Base-by-base conservation (phyloP, 1,140 invertebrate species). In the Teleogryllus occipitalis region DNA sequence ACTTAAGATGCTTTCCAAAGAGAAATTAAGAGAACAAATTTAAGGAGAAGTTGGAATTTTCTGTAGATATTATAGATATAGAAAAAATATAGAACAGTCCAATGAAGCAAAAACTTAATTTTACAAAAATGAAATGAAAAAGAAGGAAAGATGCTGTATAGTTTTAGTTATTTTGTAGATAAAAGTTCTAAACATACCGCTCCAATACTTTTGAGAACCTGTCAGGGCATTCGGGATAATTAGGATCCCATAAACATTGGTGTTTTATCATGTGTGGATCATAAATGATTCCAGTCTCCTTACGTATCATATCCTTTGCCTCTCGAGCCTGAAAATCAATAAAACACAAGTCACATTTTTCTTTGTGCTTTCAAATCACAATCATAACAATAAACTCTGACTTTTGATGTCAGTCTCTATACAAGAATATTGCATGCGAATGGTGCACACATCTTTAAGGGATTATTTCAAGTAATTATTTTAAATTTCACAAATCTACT, bases 191-290 rank as follows among this genome's bases (percentile, higher is more conserved):
- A 5, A 21, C 75, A 75, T 84, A 90, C 90, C 93, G 91, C 75
- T 94, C 87, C n/a, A 96, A 85, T 73, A 94, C 87, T 79, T 86
- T 85, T 8, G 87, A 90, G 75, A 95, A 90, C 83, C 96, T 89
- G 78, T 92, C 90, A 0, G 96, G 95, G 82, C 90, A 90, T 85
- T 98, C 96, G 7, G 93, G 93, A 87, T 97, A 94, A 77, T 91
- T 89, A 8, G 87, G 82, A 86, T 97, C 95, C 96, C 96, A 97
- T 0, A 94, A 85, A 84, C 94, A 97, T 21, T 86, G 83, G 84
- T 97, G 96, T 78, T 94, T 89, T 2, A 88, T 83, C 94, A 97
- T 96, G 4, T 89, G 87, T 76, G 89, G 87, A 84, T 97, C 93
- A 83, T 92, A 96, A 74, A 95, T 89, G 7, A 97, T 84, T 0